A percentile compares a stretch with the other conserved stretches of the same genome.
These are phyloP conservation scores for Scatophagus argus DNA, from an alignment of 2,113 vertebrate genomes.

Conservation along the genomic window DNA sequence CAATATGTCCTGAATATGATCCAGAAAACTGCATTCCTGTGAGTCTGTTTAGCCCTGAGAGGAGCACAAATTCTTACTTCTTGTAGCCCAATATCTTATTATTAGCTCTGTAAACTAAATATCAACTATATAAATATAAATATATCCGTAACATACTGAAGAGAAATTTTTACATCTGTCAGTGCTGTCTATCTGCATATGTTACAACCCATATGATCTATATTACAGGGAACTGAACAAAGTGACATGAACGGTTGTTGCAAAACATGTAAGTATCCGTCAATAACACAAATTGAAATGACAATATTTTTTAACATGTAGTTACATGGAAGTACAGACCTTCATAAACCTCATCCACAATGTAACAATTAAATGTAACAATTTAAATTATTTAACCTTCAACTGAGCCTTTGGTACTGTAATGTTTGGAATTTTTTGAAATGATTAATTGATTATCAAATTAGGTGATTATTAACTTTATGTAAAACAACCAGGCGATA, in stretches of 20 bases:
- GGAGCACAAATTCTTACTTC: background rate
- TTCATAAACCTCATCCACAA: background rate
- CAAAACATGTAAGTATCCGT: slow-evolving; percentile 78
- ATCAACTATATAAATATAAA: background rate
- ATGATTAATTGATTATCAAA: background rate
- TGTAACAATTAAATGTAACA: no score
- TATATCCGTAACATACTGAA: background rate
- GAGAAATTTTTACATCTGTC: background rate
- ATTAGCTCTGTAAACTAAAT: background rate
- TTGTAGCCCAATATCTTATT: background rate
- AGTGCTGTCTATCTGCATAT: background rate
- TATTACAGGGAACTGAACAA: slow-evolving; percentile 79
- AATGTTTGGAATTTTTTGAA: background rate
- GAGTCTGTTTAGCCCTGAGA: slow-evolving; percentile 70
- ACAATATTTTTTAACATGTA: background rate
- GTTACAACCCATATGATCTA: background rate
- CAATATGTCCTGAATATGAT: slow-evolving; percentile 74
- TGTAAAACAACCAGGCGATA: no score
- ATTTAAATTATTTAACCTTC: background rate
- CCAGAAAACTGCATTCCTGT: slow-evolving; percentile 81
- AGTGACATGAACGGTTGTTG: slow-evolving; percentile 80
- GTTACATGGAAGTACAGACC: background rate
- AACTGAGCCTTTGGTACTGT: background rate
- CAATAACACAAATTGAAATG: background rate
- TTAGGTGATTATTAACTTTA: background rate